A percentile compares a stretch with the other conserved stretches of the same genome.
Evolutionary conservation across 1,140 invertebrate species (phyloP).

Genomic region (Panonychus citri): DNA sequence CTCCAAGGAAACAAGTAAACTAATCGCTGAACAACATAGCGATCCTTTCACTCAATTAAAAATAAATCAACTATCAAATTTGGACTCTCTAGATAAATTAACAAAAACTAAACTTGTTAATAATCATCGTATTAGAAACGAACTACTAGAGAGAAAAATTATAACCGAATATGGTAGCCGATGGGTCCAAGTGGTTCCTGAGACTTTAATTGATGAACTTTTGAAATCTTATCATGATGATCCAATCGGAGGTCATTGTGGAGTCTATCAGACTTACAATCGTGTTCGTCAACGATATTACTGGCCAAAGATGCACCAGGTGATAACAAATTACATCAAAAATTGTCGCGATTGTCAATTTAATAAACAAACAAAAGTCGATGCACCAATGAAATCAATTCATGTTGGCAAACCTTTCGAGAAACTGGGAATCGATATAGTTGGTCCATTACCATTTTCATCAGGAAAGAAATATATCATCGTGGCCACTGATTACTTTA

Average conservation of each 20-base stretch:
- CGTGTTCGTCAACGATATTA: background rate
- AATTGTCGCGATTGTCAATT: background rate
- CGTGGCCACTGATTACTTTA: slow-evolving; percentile 17
- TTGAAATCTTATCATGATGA: background rate
- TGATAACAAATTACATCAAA: background rate
- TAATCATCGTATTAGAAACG: background rate
- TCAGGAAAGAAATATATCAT: slow-evolving; percentile 15
- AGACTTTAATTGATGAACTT: background rate
- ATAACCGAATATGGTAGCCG: background rate
- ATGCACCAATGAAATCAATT: background rate
- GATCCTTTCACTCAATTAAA: no score
- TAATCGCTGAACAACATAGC: no score
- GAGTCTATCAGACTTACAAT: background rate
- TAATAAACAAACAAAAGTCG: background rate
- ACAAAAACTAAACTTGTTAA: background rate
- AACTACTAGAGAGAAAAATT: background rate
- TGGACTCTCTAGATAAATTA: no score
- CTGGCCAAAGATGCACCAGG: background rate
- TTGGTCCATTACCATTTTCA: slow-evolving; percentile 13
- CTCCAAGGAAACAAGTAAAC: no score
- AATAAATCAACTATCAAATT: no score
- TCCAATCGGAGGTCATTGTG: slow-evolving; percentile 1
- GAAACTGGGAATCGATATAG: slow-evolving; percentile 16
- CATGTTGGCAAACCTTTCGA: slow-evolving; percentile 9
- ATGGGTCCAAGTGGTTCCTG: background rate